A percentile compares a stretch with the other conserved stretches of the same genome.
Conservation (phyloP, 2,113 vertebrate species). For the Leucopsar rothschildi region DNA sequence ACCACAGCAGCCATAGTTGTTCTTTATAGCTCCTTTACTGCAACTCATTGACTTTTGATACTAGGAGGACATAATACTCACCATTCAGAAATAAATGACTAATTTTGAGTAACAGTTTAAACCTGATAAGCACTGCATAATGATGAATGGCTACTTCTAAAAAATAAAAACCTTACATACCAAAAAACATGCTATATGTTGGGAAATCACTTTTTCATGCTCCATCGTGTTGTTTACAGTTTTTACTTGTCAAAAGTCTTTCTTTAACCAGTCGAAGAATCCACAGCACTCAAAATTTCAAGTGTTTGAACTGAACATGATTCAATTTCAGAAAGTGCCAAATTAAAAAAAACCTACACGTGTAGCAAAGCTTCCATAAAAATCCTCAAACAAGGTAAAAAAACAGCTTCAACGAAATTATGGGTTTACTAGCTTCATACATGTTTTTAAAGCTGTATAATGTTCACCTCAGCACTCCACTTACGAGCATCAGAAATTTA, state of each 20-base stretch:
- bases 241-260: slow-evolving; percentile 33
- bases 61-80: not conserved
- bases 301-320: slow-evolving; percentile 37
- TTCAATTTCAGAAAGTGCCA: slow-evolving; percentile 50
- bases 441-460: slow-evolving; percentile 62
- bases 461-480: slow-evolving; percentile 68
- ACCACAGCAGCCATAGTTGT: not conserved
- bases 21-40: slow-evolving; percentile 3
- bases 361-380: slow-evolving; percentile 52
- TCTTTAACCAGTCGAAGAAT: slow-evolving; percentile 47
- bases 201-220: slow-evolving; percentile 70
- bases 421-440: slow-evolving; percentile 50
- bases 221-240: slow-evolving; percentile 51
- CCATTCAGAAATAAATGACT: slow-evolving; percentile 20
- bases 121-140: slow-evolving; percentile 44
- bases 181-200: slow-evolving; percentile 70
- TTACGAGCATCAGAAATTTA: slow-evolving; percentile 60
- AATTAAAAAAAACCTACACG: slow-evolving; percentile 26
- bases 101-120: slow-evolving; percentile 25
- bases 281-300: slow-evolving; percentile 47
- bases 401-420: slow-evolving; percentile 15
- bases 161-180: slow-evolving; percentile 50
- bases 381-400: slow-evolving; percentile 44
- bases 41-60: slow-evolving; percentile 12
- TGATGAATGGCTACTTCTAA: slow-evolving; percentile 69